Base-by-base conservation (phyloP, 2,888 invertebrate species). In the Empis stercorea region DNA sequence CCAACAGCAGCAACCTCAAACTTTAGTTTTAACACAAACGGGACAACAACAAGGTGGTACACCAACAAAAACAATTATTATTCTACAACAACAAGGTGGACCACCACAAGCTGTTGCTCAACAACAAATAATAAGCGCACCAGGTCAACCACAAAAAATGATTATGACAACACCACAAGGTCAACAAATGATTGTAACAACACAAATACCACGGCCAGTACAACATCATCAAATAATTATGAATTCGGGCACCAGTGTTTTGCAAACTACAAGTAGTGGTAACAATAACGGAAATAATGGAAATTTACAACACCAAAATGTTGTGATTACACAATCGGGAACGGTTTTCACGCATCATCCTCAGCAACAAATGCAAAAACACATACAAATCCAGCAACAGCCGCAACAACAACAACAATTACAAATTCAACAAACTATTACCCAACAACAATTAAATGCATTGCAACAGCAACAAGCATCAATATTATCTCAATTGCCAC, bases 41-140 rank as follows among this genome's bases (percentile, higher is more conserved):
- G 71, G 78, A 0, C 81, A 81, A 55, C 81, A 81, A 50, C 81
- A 80, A 51, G 78, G 76, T 1, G 78, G 76, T 1, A 73, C 78
- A 1, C 75, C 75, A 3, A 73, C 80, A 1, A 82, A 82, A 57
- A 83, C 82, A 1, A 82, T 82, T 30, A 83, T 83, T 42, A 76
- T 83, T 44, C 65, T 82, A 37, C 82, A 82, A 56, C 80, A 79
- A 16, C 55, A 60, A 2, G 51, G 57, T 16, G 57, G 64, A 6
- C 53, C 72, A 1, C 58, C 57, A 27, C 44, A 53, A 20, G 54
- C 56, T n/a, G 55, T 52, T 7, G 54, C 54, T 7, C 59, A 65
- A 7, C 58, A 66, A 7, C 68, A 70, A 48, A 54, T 59, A 43
- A 54, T 55, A 0, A 57, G 67, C 2, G 65, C 71, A 9, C 47